phyloP scores from a whole-genome alignment of 1,140 invertebrate genomes.

The Zaprionus gabonicus region DNA sequence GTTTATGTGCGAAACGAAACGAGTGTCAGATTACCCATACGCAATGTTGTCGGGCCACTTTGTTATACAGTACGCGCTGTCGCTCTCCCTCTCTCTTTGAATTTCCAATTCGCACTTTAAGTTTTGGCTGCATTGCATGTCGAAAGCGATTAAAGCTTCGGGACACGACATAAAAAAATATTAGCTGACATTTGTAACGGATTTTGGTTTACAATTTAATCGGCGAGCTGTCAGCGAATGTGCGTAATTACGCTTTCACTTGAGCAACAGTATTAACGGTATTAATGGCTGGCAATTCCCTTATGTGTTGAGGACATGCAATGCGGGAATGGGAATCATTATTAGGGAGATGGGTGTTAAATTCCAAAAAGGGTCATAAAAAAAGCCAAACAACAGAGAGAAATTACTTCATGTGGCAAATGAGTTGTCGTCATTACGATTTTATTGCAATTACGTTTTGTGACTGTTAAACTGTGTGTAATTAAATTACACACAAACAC shows the following conservation, averaged over 20 bases:
- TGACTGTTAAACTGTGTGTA: slow-evolving; percentile 13
- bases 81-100: slow-evolving; percentile 1
- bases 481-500: slow-evolving; percentile 18
- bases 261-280: slow-evolving; percentile 35
- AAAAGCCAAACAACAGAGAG: not conserved
- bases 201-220: slow-evolving; percentile 35
- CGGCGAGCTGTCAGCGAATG: slow-evolving; percentile 37
- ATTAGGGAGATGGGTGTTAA: slow-evolving; percentile 1
- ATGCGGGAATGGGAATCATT: slow-evolving; percentile 7
- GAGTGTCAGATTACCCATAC: slow-evolving; percentile 76
- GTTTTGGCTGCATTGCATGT: slow-evolving; percentile 27
- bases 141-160: slow-evolving; percentile 34
- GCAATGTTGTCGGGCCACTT: slow-evolving; percentile 75
- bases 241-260: slow-evolving; percentile 49
- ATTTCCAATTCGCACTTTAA: slow-evolving; percentile 18
- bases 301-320: slow-evolving; percentile 39
- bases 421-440: not conserved
- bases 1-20: slow-evolving; percentile 61
- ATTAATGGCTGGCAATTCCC: slow-evolving; percentile 29
- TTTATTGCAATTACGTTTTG: slow-evolving; percentile 20
- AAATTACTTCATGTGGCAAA: slow-evolving; percentile 21
- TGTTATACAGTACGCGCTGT: slow-evolving; percentile 55
- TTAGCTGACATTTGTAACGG: slow-evolving; percentile 19
- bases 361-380: slow-evolving; percentile 1
- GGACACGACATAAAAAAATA: slow-evolving; percentile 40